Evolutionary conservation across 2,888 invertebrate species (phyloP).

Genomic region (Chloromyia formosa): DNA sequence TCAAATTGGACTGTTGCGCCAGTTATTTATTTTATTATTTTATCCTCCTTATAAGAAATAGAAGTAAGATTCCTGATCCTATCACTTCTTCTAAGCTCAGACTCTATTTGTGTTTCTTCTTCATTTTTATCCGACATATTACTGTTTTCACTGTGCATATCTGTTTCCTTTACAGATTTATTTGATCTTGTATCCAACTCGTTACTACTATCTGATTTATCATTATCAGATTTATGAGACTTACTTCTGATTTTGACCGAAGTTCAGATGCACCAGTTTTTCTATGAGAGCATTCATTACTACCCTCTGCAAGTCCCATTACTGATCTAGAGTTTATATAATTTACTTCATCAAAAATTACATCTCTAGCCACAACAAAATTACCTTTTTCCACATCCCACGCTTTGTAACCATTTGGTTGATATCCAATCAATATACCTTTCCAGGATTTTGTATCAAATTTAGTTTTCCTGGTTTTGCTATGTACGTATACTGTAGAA

Average conservation of each 20-base stretch:
- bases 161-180: no score
- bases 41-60: no score
- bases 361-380: slow-evolving; percentile 56
- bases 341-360: slow-evolving; percentile 56
- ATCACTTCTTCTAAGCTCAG: background rate
- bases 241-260: no score
- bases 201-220: no score
- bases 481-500: slow-evolving; percentile 55
- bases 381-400: slow-evolving; percentile 54
- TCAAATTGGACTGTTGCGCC: no score
- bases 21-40: no score
- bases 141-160: background rate
- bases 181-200: no score
- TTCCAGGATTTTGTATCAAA: slow-evolving; percentile 58
- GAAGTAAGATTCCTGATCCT: no score
- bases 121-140: background rate
- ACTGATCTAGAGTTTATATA: slow-evolving; percentile 39
- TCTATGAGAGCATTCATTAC: background rate
- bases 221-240: no score
- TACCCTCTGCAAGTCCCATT: background rate
- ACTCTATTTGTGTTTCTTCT: background rate
- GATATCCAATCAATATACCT: slow-evolving; percentile 56
- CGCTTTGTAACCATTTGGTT: slow-evolving; percentile 55
- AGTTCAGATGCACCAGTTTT: background rate
- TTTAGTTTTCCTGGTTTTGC: slow-evolving; percentile 55